Conservation (phyloP, 2,888 invertebrate genomes). For the Colostygia pectinataria region DNA sequence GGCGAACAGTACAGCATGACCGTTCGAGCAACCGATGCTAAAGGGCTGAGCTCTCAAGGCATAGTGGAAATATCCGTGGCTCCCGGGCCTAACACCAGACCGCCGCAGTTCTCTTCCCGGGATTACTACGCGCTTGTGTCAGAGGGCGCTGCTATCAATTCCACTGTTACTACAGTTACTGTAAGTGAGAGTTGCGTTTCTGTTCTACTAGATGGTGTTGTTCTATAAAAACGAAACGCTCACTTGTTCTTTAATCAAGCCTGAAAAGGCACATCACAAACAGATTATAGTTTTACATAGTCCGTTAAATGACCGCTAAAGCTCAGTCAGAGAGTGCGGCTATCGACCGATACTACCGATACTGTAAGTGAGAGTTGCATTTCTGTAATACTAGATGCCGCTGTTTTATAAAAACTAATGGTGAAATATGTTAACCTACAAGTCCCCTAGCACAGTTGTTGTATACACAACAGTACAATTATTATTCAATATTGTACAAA, state of each 20-base stretch:
- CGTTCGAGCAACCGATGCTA: constrained; percentile 91
- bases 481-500: too few species aligned
- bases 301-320: too few species aligned
- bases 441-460: too few species aligned
- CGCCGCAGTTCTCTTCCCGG: constrained; percentile 91
- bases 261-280: too few species aligned
- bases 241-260: too few species aligned
- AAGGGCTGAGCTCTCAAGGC: constrained; percentile 91
- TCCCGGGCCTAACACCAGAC: constrained; percentile 92
- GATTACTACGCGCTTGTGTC: constrained; percentile 94
- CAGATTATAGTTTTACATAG: too few species aligned
- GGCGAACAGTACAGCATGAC: constrained; percentile 96
- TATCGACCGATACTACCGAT: constrained; percentile 91
- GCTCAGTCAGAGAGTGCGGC: constrained; percentile 95
- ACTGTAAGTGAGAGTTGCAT: constrained; percentile 67
- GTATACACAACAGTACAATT: too few species aligned
- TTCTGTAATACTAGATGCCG: too few species aligned
- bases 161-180: constrained; percentile 90
- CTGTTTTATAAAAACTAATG: too few species aligned
- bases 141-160: constrained; percentile 94
- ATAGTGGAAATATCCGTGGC: constrained; percentile 93
- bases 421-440: too few species aligned
- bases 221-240: too few species aligned
- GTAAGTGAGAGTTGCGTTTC: constrained; percentile 53
- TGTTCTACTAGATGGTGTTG: too few species aligned